Conservation (phyloP, 2,113 vertebrate genomes). For the Laticauda laticaudata region DNA sequence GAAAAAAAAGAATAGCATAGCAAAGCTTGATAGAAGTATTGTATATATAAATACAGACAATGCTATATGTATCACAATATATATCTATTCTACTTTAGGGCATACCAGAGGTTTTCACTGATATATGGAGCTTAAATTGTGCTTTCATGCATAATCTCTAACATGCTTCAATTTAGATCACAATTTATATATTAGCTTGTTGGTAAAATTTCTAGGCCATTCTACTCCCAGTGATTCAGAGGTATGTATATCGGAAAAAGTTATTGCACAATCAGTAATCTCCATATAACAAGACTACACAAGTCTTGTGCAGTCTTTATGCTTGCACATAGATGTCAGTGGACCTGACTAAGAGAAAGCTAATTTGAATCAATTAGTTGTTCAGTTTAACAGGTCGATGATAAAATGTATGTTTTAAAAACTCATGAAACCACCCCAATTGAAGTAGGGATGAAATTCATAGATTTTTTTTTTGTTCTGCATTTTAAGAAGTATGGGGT, state of each 20-base stretch:
- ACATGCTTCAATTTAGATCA: background rate
- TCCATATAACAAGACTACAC: background rate
- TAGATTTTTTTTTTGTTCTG: background rate
- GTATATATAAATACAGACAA: background rate
- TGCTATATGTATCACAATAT: background rate
- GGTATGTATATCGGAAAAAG: background rate
- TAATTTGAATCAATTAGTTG: background rate
- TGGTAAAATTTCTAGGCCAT: background rate
- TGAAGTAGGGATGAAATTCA: background rate
- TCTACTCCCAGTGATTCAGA: background rate
- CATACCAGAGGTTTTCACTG: background rate
- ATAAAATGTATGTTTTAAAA: background rate
- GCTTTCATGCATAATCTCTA: background rate
- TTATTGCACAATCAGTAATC: background rate
- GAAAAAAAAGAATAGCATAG: background rate
- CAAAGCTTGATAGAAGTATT: background rate
- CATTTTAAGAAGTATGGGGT: background rate
- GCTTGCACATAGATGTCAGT: background rate
- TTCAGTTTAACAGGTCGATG: background rate
- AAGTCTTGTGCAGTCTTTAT: background rate
- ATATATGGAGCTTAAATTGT: background rate
- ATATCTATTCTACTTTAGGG: background rate
- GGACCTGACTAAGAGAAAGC: background rate
- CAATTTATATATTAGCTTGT: background rate
- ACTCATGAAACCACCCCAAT: background rate